Percentiles rank a stretch among this genome's conserved stretches.
These are phyloP conservation scores for Eptesicus fuscus DNA, from an alignment of 2,113 vertebrate species.

Conservation along the genomic window DNA sequence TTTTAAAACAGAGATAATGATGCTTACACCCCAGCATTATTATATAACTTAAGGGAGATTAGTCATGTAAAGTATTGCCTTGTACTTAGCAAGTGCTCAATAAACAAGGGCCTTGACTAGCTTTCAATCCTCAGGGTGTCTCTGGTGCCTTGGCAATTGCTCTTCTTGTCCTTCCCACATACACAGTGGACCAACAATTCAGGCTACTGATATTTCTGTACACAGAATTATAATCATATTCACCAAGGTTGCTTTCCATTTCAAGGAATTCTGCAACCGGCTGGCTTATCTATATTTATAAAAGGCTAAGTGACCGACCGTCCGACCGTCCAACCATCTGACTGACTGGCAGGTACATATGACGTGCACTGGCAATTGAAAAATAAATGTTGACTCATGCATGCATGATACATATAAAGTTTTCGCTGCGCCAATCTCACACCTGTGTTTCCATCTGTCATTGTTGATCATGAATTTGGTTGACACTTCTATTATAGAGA, in stretches of 20 bases:
- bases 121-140: not conserved
- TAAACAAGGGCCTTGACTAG: not conserved
- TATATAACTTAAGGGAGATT: not conserved
- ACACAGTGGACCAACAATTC: not conserved
- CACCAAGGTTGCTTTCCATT: not conserved
- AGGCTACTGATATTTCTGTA: not conserved
- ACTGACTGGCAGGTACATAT: too few relatives aligned
- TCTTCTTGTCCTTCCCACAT: not conserved
- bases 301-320: too few relatives aligned
- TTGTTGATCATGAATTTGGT: too few relatives aligned
- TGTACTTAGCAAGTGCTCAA: not conserved
- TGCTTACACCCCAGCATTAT: fast-evolving
- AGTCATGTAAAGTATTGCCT: not conserved
- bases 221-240: not conserved
- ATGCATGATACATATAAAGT: too few relatives aligned
- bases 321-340: too few relatives aligned
- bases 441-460: too few relatives aligned
- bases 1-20: not conserved
- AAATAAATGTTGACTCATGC: too few relatives aligned
- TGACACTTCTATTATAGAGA: too few relatives aligned
- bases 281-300: not conserved
- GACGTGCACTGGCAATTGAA: too few relatives aligned
- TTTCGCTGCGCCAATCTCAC: too few relatives aligned
- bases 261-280: not conserved
- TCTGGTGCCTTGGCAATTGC: not conserved